These are phyloP conservation scores for Nemotelus nigrinus DNA, from an alignment of 2,888 invertebrate species.

Conservation along the genomic window DNA sequence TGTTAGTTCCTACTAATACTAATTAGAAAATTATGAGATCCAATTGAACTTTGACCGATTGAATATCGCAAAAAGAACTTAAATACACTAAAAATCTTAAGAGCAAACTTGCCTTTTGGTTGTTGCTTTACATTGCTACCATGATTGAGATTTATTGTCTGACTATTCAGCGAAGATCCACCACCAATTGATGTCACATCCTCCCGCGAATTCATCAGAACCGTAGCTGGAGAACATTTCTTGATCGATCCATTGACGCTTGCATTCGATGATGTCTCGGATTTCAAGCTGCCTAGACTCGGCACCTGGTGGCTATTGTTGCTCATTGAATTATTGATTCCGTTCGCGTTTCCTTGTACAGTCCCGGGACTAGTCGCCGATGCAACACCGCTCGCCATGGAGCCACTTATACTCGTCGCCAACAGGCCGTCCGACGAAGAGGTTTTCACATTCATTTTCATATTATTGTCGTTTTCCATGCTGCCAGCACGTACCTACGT, in stretches of 20 bases:
- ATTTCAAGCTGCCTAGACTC: conserved; percentile 48
- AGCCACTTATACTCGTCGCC: conserved; percentile 5
- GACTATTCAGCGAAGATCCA: conserved; percentile 61
- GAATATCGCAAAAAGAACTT: too few relatives aligned
- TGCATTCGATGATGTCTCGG: conserved; percentile 53
- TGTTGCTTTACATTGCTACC: conserved; percentile 48
- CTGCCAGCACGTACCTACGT: neutral
- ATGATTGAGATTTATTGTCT: conserved; percentile 50
- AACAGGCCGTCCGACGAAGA: conserved; percentile 22
- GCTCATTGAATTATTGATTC: conserved; percentile 2
- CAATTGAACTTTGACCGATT: too few relatives aligned
- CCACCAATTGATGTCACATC: conserved; percentile 61
- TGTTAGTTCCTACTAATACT: too few relatives aligned
- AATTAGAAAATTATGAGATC: too few relatives aligned
- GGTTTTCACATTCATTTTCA: conserved; percentile 23
- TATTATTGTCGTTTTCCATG: conserved; percentile 35
- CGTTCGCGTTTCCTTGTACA: neutral
- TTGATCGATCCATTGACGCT: conserved; percentile 54
- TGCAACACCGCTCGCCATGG: neutral
- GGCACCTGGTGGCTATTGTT: neutral
- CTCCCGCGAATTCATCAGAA: conserved; percentile 58
- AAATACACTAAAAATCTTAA: too few relatives aligned
- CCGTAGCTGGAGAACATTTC: conserved; percentile 51
- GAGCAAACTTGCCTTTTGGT: conserved; percentile 51
- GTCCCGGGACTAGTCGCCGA: neutral